Evolutionary conservation across 2,113 vertebrate species (phyloP).

Genomic region (Leptocoma aspasia): DNA sequence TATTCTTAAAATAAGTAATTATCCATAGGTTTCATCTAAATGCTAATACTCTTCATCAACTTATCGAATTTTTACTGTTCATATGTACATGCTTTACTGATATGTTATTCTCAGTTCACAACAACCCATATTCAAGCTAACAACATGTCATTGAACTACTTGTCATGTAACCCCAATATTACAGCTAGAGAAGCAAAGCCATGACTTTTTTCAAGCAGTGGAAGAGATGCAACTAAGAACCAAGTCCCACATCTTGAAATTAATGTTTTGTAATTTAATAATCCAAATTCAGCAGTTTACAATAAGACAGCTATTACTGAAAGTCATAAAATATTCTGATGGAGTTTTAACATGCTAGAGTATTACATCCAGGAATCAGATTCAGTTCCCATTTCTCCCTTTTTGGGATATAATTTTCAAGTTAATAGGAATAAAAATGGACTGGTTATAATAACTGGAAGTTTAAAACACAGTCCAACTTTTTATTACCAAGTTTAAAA

Average conservation of each 20-base stretch:
- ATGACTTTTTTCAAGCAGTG: background rate
- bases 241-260: background rate
- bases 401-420: background rate
- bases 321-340: background rate
- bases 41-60: background rate
- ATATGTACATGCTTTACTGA: background rate
- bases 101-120: background rate
- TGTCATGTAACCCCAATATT: background rate
- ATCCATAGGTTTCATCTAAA: background rate
- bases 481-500: background rate
- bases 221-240: background rate
- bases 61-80: background rate
- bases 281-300: background rate
- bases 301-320: background rate
- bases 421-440: background rate
- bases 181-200: background rate
- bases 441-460: background rate
- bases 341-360: background rate
- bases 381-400: background rate
- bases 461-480: background rate
- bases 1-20: background rate
- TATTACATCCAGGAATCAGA: background rate
- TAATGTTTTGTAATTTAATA: background rate
- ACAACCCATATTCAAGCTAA: background rate
- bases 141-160: background rate